phyloP scores from a whole-genome alignment of 2,888 invertebrate species.

The Lucinisca nassula region DNA sequence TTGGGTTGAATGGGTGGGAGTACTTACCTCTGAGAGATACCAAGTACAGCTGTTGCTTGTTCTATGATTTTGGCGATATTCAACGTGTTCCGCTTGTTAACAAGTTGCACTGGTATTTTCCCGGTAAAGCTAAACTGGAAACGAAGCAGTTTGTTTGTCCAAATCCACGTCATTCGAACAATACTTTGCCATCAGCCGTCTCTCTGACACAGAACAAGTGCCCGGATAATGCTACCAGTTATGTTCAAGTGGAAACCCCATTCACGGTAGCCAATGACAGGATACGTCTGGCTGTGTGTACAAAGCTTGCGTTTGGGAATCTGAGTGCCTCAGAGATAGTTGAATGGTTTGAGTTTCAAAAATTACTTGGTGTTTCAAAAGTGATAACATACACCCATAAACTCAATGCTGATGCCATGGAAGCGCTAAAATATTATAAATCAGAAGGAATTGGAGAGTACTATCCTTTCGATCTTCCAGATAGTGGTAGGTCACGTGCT shows the following conservation, averaged over 20 bases:
- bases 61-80: constrained; percentile 4
- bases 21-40: neutral
- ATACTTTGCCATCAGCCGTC: constrained; percentile 11
- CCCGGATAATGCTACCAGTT: constrained; percentile 18
- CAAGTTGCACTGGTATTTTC: constrained; percentile 26
- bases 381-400: constrained; percentile 27
- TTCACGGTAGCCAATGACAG: neutral
- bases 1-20: constrained; percentile 43
- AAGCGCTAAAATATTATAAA: constrained; percentile 34
- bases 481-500: constrained; percentile 12
- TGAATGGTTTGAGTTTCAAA: constrained; percentile 52
- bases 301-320: constrained; percentile 35
- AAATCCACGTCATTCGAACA: neutral
- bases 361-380: constrained; percentile 30
- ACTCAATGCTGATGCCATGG: constrained; percentile 29
- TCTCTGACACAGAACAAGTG: constrained; percentile 27
- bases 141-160: constrained; percentile 40
- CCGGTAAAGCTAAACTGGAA: constrained; percentile 24
- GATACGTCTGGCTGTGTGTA: constrained; percentile 25
- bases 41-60: constrained; percentile 26
- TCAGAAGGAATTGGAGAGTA: constrained; percentile 13
- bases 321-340: constrained; percentile 19
- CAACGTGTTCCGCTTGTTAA: neutral
- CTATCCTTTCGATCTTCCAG: constrained; percentile 10
- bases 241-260: constrained; percentile 24